phyloP scores from a whole-genome alignment of 2,888 invertebrate species.

The Heteromurus nitidus region DNA sequence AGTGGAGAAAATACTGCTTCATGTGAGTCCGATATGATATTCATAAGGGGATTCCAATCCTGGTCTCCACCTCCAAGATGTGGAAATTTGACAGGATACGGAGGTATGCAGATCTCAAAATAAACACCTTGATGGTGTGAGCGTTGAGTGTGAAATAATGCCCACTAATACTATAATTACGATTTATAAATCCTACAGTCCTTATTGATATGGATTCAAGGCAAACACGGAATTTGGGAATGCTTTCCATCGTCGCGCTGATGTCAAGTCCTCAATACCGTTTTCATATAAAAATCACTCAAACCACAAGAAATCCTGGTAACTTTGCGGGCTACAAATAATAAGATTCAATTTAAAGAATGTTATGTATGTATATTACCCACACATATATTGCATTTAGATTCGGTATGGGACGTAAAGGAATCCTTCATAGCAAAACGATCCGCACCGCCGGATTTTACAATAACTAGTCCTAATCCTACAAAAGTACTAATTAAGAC shows the following conservation, averaged over 20 bases:
- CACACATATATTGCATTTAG: neutral
- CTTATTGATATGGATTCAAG: constrained; percentile 59
- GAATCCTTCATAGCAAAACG: constrained; percentile 37
- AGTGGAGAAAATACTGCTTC: constrained; percentile 46
- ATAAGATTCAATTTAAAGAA: neutral
- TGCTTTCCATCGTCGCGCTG: constrained; percentile 62
- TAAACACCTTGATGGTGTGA: too few species aligned
- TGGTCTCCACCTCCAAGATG: constrained; percentile 71
- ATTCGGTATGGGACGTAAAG: constrained; percentile 5
- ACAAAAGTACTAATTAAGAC: constrained; percentile 58
- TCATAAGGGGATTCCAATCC: constrained; percentile 68
- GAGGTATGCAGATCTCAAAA: constrained; percentile 34
- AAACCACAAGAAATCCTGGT: constrained; percentile 53
- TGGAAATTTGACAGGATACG: constrained; percentile 68
- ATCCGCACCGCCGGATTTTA: constrained; percentile 1
- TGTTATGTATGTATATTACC: neutral
- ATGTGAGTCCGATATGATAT: constrained; percentile 70
- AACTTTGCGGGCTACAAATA: neutral
- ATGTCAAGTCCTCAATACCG: constrained; percentile 70
- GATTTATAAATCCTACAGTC: constrained; percentile 42
- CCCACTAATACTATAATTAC: too few species aligned
- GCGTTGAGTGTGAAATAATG: too few species aligned
- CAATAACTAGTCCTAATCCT: constrained; percentile 4
- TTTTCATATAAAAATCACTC: constrained; percentile 67
- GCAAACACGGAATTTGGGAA: constrained; percentile 55